Conservation (phyloP, 2,888 invertebrate genomes). For the Dasysyrphus tricinctus region DNA sequence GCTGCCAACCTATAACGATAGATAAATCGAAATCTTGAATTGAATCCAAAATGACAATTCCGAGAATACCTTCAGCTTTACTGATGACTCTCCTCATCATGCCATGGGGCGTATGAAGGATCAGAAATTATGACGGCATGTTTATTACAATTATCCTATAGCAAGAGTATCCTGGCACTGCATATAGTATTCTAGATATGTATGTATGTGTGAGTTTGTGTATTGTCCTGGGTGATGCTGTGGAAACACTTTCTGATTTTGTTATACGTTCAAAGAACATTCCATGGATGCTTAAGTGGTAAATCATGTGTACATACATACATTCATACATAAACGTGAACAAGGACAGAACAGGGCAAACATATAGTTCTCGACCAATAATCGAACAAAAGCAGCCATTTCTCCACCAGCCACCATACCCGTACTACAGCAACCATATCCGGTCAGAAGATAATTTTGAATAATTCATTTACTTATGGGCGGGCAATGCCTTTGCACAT, state of each 20-base stretch:
- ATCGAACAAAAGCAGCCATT: constrained; percentile 35
- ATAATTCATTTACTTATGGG: constrained; percentile 65
- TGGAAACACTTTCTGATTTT: constrained; percentile 57
- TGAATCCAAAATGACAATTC: constrained; percentile 57
- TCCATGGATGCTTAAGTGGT: constrained; percentile 36
- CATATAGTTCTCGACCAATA: constrained; percentile 28
- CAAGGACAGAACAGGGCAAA: neutral
- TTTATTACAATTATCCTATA: constrained; percentile 44
- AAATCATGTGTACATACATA: constrained; percentile 11
- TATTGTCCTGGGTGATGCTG: constrained; percentile 46
- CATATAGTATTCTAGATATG: neutral
- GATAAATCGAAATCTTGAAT: constrained; percentile 58
- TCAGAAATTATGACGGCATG: constrained; percentile 58
- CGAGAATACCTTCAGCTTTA: constrained; percentile 29
- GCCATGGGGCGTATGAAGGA: constrained; percentile 24
- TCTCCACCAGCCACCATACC: neutral
- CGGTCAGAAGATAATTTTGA: constrained; percentile 57
- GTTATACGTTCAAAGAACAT: constrained; percentile 20
- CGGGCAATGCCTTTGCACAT: constrained; percentile 14
- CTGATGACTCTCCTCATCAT: neutral
- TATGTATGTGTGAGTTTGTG: constrained; percentile 15
- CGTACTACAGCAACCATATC: constrained; percentile 10
- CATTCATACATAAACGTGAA: neutral
- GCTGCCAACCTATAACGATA: constrained; percentile 2
- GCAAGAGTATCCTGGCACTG: constrained; percentile 29